Conservation (phyloP, 2,797 vertebrate genomes). For the Falco cherrug region DNA sequence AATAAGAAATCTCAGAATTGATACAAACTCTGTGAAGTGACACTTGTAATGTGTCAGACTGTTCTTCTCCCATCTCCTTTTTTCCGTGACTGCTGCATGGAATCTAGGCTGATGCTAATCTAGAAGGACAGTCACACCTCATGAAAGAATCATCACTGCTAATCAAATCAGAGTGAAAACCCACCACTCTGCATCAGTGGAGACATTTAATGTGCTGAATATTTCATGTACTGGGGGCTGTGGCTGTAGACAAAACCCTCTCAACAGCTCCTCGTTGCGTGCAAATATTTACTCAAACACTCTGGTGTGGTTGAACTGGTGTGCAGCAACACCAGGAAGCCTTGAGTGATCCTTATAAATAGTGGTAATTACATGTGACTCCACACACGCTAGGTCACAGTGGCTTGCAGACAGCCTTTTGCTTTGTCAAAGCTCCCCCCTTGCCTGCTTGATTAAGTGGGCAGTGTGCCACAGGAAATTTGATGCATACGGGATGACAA, state of each 20-base stretch:
- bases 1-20: neutral
- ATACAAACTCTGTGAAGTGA: neutral
- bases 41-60: neutral
- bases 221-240: constrained; percentile 89
- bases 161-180: constrained; percentile 96
- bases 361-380: constrained; percentile 91
- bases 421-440: constrained; percentile 69
- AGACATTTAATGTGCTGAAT: constrained; percentile 86
- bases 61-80: constrained; percentile 48
- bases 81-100: constrained; percentile 89
- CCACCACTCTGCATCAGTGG: constrained; percentile 83
- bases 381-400: constrained; percentile 77
- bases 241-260: constrained; percentile 73
- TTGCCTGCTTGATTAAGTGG: constrained; percentile 78
- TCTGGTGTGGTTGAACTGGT: constrained; percentile 73
- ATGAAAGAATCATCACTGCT: constrained; percentile 98
- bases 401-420: constrained; percentile 68
- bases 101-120: constrained; percentile 82
- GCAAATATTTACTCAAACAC: constrained; percentile 92
- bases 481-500: constrained; percentile 83
- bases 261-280: constrained; percentile 87
- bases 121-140: constrained; percentile 89
- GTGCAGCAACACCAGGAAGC: constrained; percentile 78
- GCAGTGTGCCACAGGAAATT: constrained; percentile 74
- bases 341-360: constrained; percentile 87